Base-by-base conservation (phyloP, 2,888 invertebrate species). In the Drosophila antonietae region DNA sequence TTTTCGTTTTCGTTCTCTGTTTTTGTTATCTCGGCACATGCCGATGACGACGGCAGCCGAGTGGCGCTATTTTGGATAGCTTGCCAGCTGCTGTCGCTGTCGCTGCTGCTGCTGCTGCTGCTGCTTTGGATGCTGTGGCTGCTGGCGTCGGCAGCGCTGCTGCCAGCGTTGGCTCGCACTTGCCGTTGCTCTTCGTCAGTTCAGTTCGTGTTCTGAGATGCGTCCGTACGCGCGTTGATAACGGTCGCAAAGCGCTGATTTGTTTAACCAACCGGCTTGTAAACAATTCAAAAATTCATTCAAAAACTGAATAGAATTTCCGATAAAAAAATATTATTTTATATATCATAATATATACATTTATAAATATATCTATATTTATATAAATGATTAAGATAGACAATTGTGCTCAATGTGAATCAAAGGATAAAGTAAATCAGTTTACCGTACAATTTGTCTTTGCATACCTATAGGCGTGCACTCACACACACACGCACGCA, bases 121-220 rank as follows among this genome's bases (percentile, higher is more conserved):
- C 59, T 65, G 43, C 37, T 67, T 49, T 75, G 82, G 84, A 84
- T 79, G 79, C 79, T 80, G 78, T 53, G 81, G 20, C 67, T 33
- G 76, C 33, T 37, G 66, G 39, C 73, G 74, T 65, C 43, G 67
- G 47, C 73, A 72, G 73, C 76, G 75, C 73, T 60, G 78, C 66
- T 66, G 77, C 74, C 70, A 80, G 59, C 46, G 33, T 51, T 9
- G 65, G 64, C 37, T 74, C 71, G 70, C 78, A 64, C 51, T 51
- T 64, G 71, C 65, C 62, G 67, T 74, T 78, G 51, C 51, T 58
- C 55, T 56, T 53, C 75, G 75, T 66, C 65, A 70, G 49, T 79
- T 91, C 88, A 91, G 91, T 91, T 91, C 90, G 90, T 90, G 90
- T 90, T 91, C 90, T 91, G 91, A 90, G 86, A 90, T 91, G 86